Base-by-base conservation (phyloP, 2,113 vertebrate species). In the Epinephelus lanceolatus region DNA sequence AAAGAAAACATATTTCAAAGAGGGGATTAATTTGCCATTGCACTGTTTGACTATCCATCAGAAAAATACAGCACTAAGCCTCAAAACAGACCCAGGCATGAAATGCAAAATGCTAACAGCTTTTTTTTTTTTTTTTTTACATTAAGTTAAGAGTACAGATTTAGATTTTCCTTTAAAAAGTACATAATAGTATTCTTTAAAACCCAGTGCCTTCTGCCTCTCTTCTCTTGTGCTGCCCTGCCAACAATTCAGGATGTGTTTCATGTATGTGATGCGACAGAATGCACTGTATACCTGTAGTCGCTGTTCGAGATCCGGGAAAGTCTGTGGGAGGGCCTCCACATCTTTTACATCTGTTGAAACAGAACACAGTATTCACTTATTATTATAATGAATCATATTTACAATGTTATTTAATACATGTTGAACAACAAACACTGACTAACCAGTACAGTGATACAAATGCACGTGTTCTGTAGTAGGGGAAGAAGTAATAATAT, bases 231-330 rank as follows among this genome's bases (percentile, higher is more conserved):
- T 37, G 70, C 25, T 40, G 19, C 57, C 63, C 12, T 62, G 75
- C 19, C 17, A 55, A 47, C 9, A 11, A 63, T 13, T 51, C 25
- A 52, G 15, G 2, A 18, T 55, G 17, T 57, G 47, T 68, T 76
- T 15, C 56, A 11, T 51, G 27, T 40, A 19, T 61, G 62, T 40
- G 17, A 37, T 37, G 18, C 17, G 53, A n/a, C 18, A 18, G 3
- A 30, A 6, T 56, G 21, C 6, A 25, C 4, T 23, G 57, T 56
- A 3, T 88, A 95, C 93, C 93, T 94, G 92, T 75, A 95, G 78
- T 82, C 92, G 88, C 53, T 92, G 92, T 59, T 95, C 94, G 72
- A 95, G 92, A 30, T 94, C 94, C 1, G 93, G 92, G 55, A 91
- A 93, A 52, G 76, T 86, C 66, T 89, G 85, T 13, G 81, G 40